Conservation (phyloP, 2,113 vertebrate species). For the Ailurus styani region DNA sequence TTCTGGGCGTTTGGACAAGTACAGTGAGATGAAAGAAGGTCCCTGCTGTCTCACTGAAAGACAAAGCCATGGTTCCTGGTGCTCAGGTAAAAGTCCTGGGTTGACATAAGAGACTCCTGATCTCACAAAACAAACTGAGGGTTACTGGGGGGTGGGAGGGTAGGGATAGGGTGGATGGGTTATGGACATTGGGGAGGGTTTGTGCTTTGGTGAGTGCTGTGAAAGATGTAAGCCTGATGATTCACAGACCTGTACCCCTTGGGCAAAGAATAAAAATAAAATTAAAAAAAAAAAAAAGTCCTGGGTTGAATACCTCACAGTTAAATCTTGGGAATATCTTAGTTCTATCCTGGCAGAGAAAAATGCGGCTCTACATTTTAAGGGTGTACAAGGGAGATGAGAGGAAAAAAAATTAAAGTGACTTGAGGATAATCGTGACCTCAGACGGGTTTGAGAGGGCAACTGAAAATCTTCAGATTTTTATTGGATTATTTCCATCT, state of each 20-base stretch:
- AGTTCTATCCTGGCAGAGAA: neutral
- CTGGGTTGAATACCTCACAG: neutral
- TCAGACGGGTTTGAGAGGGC: neutral
- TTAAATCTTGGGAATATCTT: neutral
- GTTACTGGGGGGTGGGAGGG: no score
- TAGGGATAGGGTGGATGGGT: no score
- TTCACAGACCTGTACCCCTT: no score
- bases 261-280: no score
- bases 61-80: neutral
- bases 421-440: neutral
- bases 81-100: neutral
- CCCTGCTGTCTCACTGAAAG: neutral
- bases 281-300: no score
- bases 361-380: neutral
- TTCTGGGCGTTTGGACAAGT: neutral
- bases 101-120: no score
- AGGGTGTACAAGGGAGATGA: neutral
- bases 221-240: no score
- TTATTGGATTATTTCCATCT: neutral
- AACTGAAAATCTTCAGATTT: neutral
- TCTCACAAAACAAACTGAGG: no score
- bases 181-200: no score
- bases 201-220: no score
- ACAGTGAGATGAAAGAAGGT: conserved; percentile 12
- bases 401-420: neutral